Percentiles rank a stretch among this genome's conserved stretches.
phyloP scores from a whole-genome alignment of 2,888 invertebrate genomes.

The Crematogaster levior region DNA sequence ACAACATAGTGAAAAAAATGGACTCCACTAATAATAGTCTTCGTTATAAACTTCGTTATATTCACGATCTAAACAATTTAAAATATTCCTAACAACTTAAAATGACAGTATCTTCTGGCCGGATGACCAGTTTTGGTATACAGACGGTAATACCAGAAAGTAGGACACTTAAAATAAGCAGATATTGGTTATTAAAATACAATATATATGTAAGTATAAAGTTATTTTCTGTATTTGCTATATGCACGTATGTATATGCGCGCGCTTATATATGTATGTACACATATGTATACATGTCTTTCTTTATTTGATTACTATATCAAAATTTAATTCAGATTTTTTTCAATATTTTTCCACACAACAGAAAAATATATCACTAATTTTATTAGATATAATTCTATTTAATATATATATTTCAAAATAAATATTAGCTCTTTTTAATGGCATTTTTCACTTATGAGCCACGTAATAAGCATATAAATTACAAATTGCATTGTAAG shows the following conservation, averaged over 20 bases:
- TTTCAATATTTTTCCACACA: background rate
- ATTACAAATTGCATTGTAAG: slow-evolving; percentile 45
- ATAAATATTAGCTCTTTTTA: background rate
- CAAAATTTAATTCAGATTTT: background rate
- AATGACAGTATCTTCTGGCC: too few relatives aligned
- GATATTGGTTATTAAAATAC: background rate
- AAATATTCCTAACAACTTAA: too few relatives aligned
- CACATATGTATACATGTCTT: background rate
- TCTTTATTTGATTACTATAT: background rate
- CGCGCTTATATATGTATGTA: too few relatives aligned
- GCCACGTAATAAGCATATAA: background rate
- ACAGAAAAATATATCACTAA: background rate
- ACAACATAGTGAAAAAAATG: background rate
- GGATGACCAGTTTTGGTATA: too few relatives aligned
- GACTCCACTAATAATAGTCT: background rate
- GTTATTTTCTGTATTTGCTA: too few relatives aligned
- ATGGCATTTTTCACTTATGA: slow-evolving; percentile 5
- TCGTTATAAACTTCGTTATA: background rate
- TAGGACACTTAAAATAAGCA: background rate
- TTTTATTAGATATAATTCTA: background rate
- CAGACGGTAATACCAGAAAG: background rate
- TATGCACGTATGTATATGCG: too few relatives aligned
- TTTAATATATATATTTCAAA: background rate
- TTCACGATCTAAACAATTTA: background rate
- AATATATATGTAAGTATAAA: too few relatives aligned